phyloP scores from a whole-genome alignment of 2,797 vertebrate genomes.

The Brachyalestes nurse region DNA sequence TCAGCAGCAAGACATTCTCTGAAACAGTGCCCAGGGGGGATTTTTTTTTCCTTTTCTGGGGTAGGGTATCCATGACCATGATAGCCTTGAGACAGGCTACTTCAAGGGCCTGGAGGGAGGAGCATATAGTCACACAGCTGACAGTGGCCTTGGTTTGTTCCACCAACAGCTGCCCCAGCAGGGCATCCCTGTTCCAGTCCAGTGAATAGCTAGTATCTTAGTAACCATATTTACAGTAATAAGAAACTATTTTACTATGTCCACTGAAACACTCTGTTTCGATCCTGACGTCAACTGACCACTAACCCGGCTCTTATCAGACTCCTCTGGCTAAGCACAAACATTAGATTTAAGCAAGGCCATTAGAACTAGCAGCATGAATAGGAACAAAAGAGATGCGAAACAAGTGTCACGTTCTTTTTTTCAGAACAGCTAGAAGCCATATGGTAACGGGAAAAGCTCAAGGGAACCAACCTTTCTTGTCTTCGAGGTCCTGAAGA shows the following conservation, averaged over 20 bases:
- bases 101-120: background rate
- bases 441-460: background rate
- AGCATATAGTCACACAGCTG: conserved; percentile 16
- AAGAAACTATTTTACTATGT: conserved; percentile 38
- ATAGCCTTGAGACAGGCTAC: background rate
- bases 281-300: conserved; percentile 25
- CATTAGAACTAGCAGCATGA: background rate
- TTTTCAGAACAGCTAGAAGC: background rate
- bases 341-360: conserved; percentile 2
- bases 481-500: conserved; percentile 79
- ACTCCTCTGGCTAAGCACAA: background rate
- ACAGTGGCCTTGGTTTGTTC: conserved; percentile 19
- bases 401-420: background rate
- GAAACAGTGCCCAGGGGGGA: conserved; percentile 19
- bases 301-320: conserved; percentile 11
- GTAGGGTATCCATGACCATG: background rate
- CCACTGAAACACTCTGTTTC: conserved; percentile 33
- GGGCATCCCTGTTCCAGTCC: background rate
- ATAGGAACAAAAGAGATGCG: background rate
- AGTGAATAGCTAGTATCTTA: background rate
- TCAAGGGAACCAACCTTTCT: conserved; percentile 76
- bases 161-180: conserved; percentile 20
- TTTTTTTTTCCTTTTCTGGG: background rate
- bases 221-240: background rate
- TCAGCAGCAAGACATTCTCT: conserved; percentile 6